Evolutionary conservation across 2,797 vertebrate species (phyloP).

Genomic region (Pantherophis alleghaniensis): DNA sequence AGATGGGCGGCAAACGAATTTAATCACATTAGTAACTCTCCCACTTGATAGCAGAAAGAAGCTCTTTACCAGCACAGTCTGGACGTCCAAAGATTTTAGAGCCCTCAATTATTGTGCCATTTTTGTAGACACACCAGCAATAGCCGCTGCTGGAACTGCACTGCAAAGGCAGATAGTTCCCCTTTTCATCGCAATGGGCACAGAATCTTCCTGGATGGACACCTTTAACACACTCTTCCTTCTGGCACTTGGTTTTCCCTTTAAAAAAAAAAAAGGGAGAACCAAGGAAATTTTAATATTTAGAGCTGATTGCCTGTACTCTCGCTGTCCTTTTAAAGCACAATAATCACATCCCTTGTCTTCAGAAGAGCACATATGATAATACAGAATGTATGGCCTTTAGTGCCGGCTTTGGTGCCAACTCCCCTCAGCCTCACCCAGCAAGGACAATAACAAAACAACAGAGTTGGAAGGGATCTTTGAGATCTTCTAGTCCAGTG

Average conservation of each 20-base stretch:
- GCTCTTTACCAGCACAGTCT: slow-evolving; percentile 72
- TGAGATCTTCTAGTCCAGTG: background rate
- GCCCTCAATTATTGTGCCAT: slow-evolving; percentile 75
- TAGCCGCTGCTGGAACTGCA: slow-evolving; percentile 82
- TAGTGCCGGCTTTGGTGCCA: background rate
- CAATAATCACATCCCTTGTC: background rate
- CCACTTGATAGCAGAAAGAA: background rate
- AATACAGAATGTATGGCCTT: background rate
- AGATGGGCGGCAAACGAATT: background rate
- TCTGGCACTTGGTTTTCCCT: slow-evolving; percentile 79
- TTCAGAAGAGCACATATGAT: background rate
- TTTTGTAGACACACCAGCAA: slow-evolving; percentile 91
- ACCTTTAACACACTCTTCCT: slow-evolving; percentile 51
- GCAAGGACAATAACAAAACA: background rate
- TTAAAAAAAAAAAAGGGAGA: slow-evolving; percentile 7
- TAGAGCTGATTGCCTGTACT: background rate
- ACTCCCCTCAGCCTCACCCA: background rate
- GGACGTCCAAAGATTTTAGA: slow-evolving; percentile 69
- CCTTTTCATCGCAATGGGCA: slow-evolving; percentile 84
- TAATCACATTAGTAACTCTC: background rate
- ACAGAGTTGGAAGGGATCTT: background rate
- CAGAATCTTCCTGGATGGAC: slow-evolving; percentile 71
- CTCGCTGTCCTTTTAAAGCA: background rate
- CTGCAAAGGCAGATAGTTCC: slow-evolving; percentile 83
- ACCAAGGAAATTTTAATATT: background rate